Percentiles rank a stretch among this genome's conserved stretches.
phyloP scores from a whole-genome alignment of 2,797 vertebrate genomes.

The Pangasius djambal region DNA sequence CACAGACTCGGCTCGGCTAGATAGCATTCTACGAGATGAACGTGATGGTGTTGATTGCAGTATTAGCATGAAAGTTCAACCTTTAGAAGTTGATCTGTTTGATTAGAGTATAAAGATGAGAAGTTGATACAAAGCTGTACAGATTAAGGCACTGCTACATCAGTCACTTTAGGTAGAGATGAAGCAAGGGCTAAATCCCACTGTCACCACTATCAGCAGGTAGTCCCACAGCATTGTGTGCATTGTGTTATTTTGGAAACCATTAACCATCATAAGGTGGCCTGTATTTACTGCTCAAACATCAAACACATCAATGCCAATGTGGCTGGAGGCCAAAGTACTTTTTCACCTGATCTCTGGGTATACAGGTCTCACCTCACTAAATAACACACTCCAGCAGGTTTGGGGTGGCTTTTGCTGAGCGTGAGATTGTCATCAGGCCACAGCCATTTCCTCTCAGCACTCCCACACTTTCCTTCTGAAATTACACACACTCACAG shows the following conservation, averaged over 20 bases:
- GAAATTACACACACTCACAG: constrained; percentile 51
- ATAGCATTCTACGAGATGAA: background rate
- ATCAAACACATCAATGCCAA: constrained; percentile 10
- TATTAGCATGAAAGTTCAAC: background rate
- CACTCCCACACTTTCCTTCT: constrained; percentile 49
- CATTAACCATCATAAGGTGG: constrained; percentile 9
- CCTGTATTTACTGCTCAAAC: background rate
- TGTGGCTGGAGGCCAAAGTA: background rate
- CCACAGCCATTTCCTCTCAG: constrained; percentile 46
- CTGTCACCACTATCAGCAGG: background rate
- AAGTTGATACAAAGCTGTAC: background rate
- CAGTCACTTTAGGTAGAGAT: background rate
- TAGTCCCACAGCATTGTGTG: background rate
- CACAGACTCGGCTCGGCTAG: background rate
- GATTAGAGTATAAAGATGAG: background rate
- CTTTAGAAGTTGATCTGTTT: background rate
- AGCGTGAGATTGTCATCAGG: constrained; percentile 51
- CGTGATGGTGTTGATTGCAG: background rate
- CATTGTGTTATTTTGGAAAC: background rate
- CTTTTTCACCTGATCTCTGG: constrained; percentile 6
- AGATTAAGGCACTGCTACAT: background rate
- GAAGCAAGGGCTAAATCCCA: background rate
- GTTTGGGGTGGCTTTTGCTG: constrained; percentile 24
- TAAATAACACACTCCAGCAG: background rate
- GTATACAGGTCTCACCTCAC: constrained; percentile 19